These are phyloP conservation scores for Thelaira solivaga DNA, from an alignment of 2,888 invertebrate genomes.

Conservation along the genomic window DNA sequence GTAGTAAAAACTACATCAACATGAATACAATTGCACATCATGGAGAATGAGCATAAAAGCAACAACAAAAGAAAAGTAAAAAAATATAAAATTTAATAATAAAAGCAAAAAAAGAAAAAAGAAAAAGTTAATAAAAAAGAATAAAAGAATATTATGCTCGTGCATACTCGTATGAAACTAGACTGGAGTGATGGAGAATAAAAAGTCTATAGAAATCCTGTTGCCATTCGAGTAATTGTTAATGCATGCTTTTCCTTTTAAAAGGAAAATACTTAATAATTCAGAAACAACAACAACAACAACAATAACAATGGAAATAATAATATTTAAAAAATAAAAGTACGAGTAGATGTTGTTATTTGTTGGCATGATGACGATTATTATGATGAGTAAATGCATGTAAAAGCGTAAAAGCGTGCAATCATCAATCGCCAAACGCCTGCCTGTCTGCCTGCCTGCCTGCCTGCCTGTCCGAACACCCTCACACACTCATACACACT, in stretches of 20 bases:
- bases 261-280: slow-evolving; percentile 33
- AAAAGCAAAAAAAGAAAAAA: slow-evolving; percentile 9
- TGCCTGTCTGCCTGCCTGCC: neutral
- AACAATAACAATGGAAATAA: slow-evolving; percentile 3
- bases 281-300: slow-evolving; percentile 1
- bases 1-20: neutral
- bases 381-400: slow-evolving; percentile 71
- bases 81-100: slow-evolving; percentile 60
- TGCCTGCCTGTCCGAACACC: neutral
- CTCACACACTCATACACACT: neutral
- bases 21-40: neutral
- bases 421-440: slow-evolving; percentile 64
- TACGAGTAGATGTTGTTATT: slow-evolving; percentile 9
- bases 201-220: slow-evolving; percentile 28
- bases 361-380: slow-evolving; percentile 58
- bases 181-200: neutral
- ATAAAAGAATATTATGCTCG: neutral
- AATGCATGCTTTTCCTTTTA: neutral
- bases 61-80: slow-evolving; percentile 23
- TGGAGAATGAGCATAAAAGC: slow-evolving; percentile 2
- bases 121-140: too few relatives aligned
- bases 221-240: slow-evolving; percentile 26
- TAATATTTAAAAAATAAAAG: slow-evolving; percentile 6
- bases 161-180: slow-evolving; percentile 35
- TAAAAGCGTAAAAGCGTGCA: slow-evolving; percentile 76